Base-by-base conservation (phyloP, 1,140 invertebrate species). In the Fragariocoptes setiger region DNA sequence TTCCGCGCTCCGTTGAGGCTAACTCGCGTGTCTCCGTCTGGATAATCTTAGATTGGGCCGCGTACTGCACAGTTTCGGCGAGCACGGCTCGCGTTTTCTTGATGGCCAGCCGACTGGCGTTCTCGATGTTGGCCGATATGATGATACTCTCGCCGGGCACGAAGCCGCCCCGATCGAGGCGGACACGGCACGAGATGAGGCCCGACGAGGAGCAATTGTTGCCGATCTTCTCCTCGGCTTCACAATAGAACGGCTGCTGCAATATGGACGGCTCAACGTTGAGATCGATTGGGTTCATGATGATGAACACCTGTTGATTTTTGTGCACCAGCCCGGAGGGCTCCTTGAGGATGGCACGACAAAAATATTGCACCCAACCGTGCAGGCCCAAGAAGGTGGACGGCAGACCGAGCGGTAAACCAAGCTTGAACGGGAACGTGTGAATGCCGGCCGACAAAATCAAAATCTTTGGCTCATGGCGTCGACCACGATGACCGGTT, bases 301-400 rank as follows among this genome's bases (percentile, higher is more conserved):
- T 77, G 49, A 88, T 83, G 55, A 90, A 88, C 5, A 86, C 79
- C 62, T 86, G 80, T 56, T 88, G 80, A 55, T 86, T 86, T 59
- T 88, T 86, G 54, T 88, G 80, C 3, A 76, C 76, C 12, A 88
- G 59, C 2, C 79, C 79, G 48, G 76, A 78, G 2, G 76, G 74
- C 55, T 86, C 80, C 39, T 77, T 62, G 1, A 86, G 60, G 1
- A 79, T 79, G 4, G 79, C 76, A 57, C 83, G 83, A 52, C 80
- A 88, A 52, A 71, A 88, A 55, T 85, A 90, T 55, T 88, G 82
- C 2, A 90, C 79, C 79, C 80, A 86, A 21, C 82, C 80, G 52
- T 85, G 78, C 51, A 80, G 1, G 17, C 80, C 82, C 1, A 86
- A 61, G 55, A 88, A 88, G 19, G 82, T 86, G 3, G 80, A 86